These are phyloP conservation scores for Asarcornis scutulata DNA, from an alignment of 2,113 vertebrate genomes.

Conservation along the genomic window DNA sequence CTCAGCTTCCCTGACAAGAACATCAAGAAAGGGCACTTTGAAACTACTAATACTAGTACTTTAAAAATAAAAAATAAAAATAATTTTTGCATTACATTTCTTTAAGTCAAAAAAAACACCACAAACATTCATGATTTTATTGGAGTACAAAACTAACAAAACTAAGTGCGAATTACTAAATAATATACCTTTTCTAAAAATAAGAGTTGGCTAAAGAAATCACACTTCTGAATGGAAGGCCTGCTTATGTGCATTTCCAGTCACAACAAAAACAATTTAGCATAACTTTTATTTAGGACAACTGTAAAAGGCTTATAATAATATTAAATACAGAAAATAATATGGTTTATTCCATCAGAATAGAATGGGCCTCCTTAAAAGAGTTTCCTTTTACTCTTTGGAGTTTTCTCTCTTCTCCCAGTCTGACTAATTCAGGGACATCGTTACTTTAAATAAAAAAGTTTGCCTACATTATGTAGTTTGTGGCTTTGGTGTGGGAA, in stretches of 20 bases:
- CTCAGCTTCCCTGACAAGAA: constrained; percentile 66
- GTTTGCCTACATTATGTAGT: background rate
- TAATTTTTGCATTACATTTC: background rate
- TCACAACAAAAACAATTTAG: background rate
- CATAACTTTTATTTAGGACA: background rate
- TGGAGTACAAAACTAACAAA: background rate
- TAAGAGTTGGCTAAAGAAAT: background rate
- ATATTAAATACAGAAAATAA: background rate
- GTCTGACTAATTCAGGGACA: background rate
- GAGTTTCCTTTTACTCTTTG: background rate
- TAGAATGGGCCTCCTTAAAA: background rate
- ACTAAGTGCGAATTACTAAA: background rate
- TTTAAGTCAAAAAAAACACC: constrained; percentile 19
- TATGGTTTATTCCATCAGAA: background rate
- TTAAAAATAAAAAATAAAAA: background rate
- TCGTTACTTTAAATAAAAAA: background rate
- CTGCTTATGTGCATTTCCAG: background rate
- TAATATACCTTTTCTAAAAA: background rate
- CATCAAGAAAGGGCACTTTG: constrained; percentile 73
- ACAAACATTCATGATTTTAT: constrained; percentile 19
- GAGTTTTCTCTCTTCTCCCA: background rate
- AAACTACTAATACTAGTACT: constrained; percentile 70
- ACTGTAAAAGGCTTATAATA: background rate
- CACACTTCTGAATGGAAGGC: background rate
- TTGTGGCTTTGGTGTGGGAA: background rate